Base-by-base conservation (phyloP, 1,140 invertebrate species). In the Drosophila quadrilineata region DNA sequence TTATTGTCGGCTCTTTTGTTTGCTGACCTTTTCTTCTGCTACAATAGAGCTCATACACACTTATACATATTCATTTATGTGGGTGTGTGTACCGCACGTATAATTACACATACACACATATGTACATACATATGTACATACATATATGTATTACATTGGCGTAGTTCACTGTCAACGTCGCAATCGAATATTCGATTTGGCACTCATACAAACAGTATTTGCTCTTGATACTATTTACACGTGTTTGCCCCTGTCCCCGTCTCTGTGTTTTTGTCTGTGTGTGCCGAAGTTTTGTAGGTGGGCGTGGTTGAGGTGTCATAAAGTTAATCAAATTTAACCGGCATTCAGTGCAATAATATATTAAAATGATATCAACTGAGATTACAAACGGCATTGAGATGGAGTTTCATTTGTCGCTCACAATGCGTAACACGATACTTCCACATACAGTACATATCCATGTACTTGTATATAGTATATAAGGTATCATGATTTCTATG, bases 211-310 rank as follows among this genome's bases (percentile, higher is more conserved):
- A 43, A 33, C 16, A 65, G 14, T 58, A 35, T 72, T 82, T 82
- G 54, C 46, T 49, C 76, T 82, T 59, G 33, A 52, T 74, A n/a
- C n/a, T n/a, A 63, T 73, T 73, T 71, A 84, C 76, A 72, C 77
- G 67, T 76, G 73, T 77, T 71, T 70, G 70, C 26, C 14, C 49
- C 19, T 60, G 36, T 26, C 43, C 40, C 52, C n/a, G 8, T 12
- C 14, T 17, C 19, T 24, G 43, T 22, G 40, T 10, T 1, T n/a
- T 2, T 21, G 22, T 22, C 9, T 12, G 53, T 16, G 21, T 45
- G 17, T 22, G 31, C 29, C 24, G 24, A 1, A 1, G n/a, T 16
- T 38, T 5, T 16, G 9, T 19, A 21, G 12, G 9, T 43, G 17
- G 40, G 10, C 9, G 9, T 19, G 19, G 12, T 5, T 43, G 17